These are phyloP conservation scores for Telmatochromis brachygnathus DNA, from an alignment of 2,113 vertebrate genomes.

Conservation along the genomic window DNA sequence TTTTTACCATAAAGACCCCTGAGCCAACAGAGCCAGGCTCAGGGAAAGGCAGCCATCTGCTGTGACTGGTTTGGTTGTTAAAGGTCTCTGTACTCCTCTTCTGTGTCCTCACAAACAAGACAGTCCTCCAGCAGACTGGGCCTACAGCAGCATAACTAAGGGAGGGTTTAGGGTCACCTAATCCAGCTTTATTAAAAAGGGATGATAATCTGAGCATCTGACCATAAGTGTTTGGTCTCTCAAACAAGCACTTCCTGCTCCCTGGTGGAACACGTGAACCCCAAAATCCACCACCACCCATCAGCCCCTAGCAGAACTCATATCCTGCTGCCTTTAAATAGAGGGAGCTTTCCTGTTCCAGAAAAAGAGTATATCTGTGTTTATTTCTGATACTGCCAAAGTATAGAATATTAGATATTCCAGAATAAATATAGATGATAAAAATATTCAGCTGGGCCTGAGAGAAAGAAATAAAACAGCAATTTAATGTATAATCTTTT, in stretches of 20 bases:
- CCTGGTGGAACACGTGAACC: slow-evolving; percentile 14
- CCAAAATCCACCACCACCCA: neutral
- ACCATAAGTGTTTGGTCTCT: neutral
- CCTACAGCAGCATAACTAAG: neutral
- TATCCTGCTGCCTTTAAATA: neutral
- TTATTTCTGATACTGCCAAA: neutral
- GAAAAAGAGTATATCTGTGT: neutral
- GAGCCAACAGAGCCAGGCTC: neutral
- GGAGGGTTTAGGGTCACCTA: neutral
- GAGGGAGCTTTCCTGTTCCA: neutral
- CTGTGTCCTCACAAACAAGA: neutral
- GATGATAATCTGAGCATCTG: neutral
- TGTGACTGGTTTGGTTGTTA: neutral
- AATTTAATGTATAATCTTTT: neutral
- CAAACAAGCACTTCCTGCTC: slow-evolving; percentile 24
- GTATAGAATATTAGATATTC: neutral
- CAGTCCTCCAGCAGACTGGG: neutral
- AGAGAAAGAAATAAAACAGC: neutral
- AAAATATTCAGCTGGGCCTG: neutral
- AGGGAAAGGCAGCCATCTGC: neutral
- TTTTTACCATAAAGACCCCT: neutral
- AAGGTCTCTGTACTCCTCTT: neutral
- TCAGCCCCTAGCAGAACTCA: slow-evolving; percentile 14
- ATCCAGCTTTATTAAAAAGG: neutral
- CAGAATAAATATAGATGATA: neutral